Conservation (phyloP, 2,888 invertebrate species). For the Phortica okadai region DNA sequence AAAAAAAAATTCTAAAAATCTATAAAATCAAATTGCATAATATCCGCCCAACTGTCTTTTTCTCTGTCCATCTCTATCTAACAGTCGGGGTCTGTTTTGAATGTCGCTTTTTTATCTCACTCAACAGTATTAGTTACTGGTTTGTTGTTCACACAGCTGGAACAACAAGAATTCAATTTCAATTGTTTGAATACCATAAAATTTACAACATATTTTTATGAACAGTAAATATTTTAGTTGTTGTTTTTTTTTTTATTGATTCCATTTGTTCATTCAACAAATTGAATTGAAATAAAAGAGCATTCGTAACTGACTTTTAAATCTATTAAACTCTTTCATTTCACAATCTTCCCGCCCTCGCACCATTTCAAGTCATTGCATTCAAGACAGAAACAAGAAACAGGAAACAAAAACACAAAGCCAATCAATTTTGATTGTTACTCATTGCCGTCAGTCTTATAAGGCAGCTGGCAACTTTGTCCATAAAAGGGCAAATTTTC, state of each 20-base stretch:
- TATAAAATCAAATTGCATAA: not conserved
- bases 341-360: not conserved
- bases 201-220: slow-evolving; percentile 28
- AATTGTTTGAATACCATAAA: not conserved
- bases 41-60: not conserved
- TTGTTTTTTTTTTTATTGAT: too few relatives aligned
- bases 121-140: not conserved
- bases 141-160: slow-evolving; percentile 3
- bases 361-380: not conserved
- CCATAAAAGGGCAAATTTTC: slow-evolving; percentile 4
- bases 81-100: not conserved
- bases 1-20: not conserved
- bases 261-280: slow-evolving; percentile 29
- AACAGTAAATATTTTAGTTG: slow-evolving; percentile 28
- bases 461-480: not conserved
- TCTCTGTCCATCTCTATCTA: not conserved
- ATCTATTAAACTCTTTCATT: not conserved
- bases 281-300: slow-evolving; percentile 39
- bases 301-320: not conserved
- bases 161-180: slow-evolving; percentile 5
- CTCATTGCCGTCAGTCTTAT: not conserved
- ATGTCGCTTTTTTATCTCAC: not conserved
- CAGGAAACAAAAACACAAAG: not conserved
- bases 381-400: not conserved
- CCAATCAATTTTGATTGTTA: slow-evolving; percentile 24